These are phyloP conservation scores for Papilio gigon DNA, from an alignment of 2,888 invertebrate species.

Conservation along the genomic window DNA sequence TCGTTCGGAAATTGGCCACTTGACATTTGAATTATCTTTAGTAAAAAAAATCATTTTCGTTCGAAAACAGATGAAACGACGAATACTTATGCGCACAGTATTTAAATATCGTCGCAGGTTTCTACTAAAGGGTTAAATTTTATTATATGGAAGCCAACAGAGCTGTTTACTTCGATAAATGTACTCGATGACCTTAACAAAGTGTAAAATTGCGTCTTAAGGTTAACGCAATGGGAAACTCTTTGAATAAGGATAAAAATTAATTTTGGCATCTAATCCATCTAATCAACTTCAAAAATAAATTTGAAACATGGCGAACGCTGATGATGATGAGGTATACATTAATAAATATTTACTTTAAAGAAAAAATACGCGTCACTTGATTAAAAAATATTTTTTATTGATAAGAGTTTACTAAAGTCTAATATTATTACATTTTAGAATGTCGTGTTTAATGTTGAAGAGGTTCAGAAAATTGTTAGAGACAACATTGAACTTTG, in stretches of 20 bases:
- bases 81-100: neutral
- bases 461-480: slow-evolving; percentile 89
- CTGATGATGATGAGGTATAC: slow-evolving; percentile 39
- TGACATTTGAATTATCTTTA: slow-evolving; percentile 21
- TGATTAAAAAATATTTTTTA: neutral
- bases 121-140: neutral
- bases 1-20: slow-evolving; percentile 56
- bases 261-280: neutral
- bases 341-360: neutral
- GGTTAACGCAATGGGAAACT: neutral
- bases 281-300: neutral
- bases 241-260: neutral
- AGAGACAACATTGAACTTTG: slow-evolving; percentile 88
- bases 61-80: neutral
- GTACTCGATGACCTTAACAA: neutral
- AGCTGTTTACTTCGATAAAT: neutral
- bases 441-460: slow-evolving; percentile 84
- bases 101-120: neutral
- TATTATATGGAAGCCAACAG: neutral
- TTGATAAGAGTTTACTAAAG: neutral
- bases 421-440: slow-evolving; percentile 46
- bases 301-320: slow-evolving; percentile 33
- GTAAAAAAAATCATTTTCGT: neutral
- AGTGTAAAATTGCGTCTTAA: neutral
- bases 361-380: neutral